Conservation (phyloP, 2,113 vertebrate species). For the Budorcas taxicolor region DNA sequence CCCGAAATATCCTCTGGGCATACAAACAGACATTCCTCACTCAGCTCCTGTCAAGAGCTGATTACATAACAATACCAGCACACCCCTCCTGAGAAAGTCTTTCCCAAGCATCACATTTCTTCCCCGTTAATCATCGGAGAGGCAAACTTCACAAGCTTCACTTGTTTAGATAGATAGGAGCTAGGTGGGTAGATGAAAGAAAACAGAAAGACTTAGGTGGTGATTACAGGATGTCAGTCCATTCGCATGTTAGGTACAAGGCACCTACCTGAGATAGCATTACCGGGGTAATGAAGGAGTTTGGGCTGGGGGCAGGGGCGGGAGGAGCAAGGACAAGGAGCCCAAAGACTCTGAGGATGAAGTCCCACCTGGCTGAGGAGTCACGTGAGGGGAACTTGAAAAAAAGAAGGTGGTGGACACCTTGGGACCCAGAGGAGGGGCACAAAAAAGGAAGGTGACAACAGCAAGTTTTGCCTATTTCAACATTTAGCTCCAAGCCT, state of each 20-base stretch:
- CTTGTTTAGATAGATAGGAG: not conserved
- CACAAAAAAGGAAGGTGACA: slow-evolving; percentile 55
- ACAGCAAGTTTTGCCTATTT: slow-evolving; percentile 29
- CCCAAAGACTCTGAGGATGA: not conserved
- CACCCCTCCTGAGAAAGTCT: not conserved
- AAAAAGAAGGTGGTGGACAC: not conserved
- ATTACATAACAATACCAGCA: not conserved
- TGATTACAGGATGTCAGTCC: not conserved
- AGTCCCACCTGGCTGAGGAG: not conserved
- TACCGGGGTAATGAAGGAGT: not conserved
- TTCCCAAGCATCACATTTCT: not conserved
- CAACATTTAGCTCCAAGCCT: slow-evolving; percentile 29
- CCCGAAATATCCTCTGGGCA: not conserved
- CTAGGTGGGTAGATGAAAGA: slow-evolving; percentile 11
- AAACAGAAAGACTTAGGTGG: not conserved
- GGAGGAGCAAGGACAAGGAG: not conserved
- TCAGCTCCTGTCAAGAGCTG: not conserved
- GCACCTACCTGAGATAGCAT: not conserved
- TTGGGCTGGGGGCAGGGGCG: not conserved
- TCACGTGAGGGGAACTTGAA: not conserved
- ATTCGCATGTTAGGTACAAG: not conserved
- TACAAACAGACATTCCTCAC: not conserved
- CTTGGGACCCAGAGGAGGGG: not conserved
- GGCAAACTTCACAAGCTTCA: not conserved
- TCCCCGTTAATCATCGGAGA: slow-evolving; percentile 30